Evolutionary conservation across 1,140 invertebrate species (phyloP), one percentile per base, ranked within the genome.

Genomic region (Lepidurus apus): DNA sequence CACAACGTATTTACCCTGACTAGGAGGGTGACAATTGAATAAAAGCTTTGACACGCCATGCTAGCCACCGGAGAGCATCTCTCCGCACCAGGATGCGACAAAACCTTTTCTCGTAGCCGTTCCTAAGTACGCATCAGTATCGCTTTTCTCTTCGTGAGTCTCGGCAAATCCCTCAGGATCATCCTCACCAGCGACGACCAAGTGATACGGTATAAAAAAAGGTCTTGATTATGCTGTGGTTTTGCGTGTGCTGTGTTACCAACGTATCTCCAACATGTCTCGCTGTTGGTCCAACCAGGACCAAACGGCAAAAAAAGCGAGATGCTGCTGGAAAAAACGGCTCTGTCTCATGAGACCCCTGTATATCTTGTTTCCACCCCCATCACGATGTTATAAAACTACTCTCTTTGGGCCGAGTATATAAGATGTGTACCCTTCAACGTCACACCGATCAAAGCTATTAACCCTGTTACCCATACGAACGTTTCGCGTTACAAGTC

Each of bases 11-110:
- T 65, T 65, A 8, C 53, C 53, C 53, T 65, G 53, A 13, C 53
- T 65, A 21, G 8, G 53, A 65, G 53, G 53, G 53, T 65, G 53
- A 65, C 53, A 65, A 65, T 65, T 65, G 53, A 65, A 65, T 65
- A 65, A 65, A 65, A 65, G 53, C 53, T 65, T 65, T 65, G 53
- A 65, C 53, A 65, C 21, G 53, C 53, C 53, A 65, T 65, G 53
- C n/a, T 65, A 65, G 53, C 53, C 53, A 65, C 53, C 53, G 53
- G 53, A 65, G 53, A 65, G 53, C 21, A 9, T 65, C 53, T 65
- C 53, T 65, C 21, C n/a, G 53, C 53, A 65, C 53, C 4, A 21
- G 17, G 53, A 65, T 65, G 53, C 53, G 53, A 65, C 53, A 65
- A 65, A 65, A 65, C 53, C 53, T 65, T 65, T 65, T 34, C 13